Evolutionary conservation across 2,888 invertebrate species (phyloP).

Genomic region (Drosophila mimetica): DNA sequence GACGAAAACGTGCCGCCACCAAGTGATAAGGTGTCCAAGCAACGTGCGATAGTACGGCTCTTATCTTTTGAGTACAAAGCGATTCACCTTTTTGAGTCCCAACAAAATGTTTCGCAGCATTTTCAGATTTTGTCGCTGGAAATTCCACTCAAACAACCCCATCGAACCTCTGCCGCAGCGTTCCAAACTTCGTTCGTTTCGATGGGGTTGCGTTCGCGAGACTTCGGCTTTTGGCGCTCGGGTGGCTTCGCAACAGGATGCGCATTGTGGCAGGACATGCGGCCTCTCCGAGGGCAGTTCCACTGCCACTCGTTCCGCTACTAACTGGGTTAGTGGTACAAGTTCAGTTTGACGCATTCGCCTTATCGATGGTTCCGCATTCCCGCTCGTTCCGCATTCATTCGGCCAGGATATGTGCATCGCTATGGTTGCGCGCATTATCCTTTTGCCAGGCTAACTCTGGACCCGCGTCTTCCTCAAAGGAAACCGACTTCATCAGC

Average conservation of each 20-base stretch:
- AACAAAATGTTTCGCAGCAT: conserved; percentile 23
- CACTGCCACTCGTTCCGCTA: conserved; percentile 33
- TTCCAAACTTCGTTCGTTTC: conserved; percentile 46
- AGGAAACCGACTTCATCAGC: conserved; percentile 33
- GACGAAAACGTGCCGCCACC: conserved; percentile 7
- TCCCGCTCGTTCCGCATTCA: conserved; percentile 21
- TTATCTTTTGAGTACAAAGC: conserved; percentile 14
- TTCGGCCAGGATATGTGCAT: conserved; percentile 29
- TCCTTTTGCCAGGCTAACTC: conserved; percentile 6
- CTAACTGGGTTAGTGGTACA: conserved; percentile 83
- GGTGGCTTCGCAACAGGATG: conserved; percentile 34
- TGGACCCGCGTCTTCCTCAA: conserved; percentile 1
- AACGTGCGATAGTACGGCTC: conserved; percentile 1
- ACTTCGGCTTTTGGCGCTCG: conserved; percentile 1
- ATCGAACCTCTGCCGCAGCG: conserved; percentile 48
- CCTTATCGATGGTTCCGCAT: conserved; percentile 30
- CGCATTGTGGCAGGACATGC: conserved; percentile 32
- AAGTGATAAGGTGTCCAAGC: conserved; percentile 15
- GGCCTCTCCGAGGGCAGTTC: conserved; percentile 11
- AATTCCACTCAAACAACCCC: conserved; percentile 11
- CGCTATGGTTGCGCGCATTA: conserved; percentile 4
- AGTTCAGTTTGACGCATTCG: conserved; percentile 79
- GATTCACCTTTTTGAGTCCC: conserved; percentile 8
- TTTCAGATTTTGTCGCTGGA: neutral
- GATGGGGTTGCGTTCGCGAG: no score